These are phyloP conservation scores for Neopipo cinnamomea DNA, from an alignment of 2,113 vertebrate genomes.

Conservation along the genomic window DNA sequence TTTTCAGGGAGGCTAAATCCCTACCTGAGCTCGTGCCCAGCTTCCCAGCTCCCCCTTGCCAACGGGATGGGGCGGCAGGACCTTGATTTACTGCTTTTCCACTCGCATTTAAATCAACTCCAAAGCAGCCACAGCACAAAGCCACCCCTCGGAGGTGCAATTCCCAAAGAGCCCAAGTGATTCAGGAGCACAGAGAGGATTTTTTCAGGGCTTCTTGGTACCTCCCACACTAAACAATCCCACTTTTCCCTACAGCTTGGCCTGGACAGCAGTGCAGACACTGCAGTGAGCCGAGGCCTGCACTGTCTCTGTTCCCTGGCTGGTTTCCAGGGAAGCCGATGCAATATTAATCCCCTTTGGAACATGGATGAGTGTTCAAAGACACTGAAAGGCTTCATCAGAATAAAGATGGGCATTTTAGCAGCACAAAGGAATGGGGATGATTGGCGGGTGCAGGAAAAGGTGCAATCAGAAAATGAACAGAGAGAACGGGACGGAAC, in stretches of 20 bases:
- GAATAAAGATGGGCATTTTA: slow-evolving; percentile 15
- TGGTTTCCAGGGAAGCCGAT: background rate
- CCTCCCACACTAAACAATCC: background rate
- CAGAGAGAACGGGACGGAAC: accelerated
- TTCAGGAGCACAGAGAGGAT: background rate
- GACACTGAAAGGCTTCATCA: background rate
- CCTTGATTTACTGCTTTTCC: background rate
- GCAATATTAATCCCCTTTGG: slow-evolving; percentile 13
- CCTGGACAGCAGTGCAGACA: background rate
- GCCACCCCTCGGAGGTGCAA: accelerated
- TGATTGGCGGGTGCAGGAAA: background rate
- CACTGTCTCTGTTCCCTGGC: background rate
- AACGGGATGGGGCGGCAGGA: accelerated
- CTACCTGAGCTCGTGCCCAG: background rate
- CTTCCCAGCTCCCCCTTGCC: background rate
- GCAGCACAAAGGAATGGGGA: background rate
- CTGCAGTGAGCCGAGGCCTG: background rate
- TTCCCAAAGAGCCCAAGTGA: background rate
- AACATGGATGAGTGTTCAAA: background rate
- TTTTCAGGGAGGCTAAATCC: background rate
- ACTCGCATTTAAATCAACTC: background rate
- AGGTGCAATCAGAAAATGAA: background rate
- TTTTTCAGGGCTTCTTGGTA: background rate
- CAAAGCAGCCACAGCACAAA: background rate
- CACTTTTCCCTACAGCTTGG: background rate